Base-by-base conservation (phyloP, 2,113 vertebrate species). In the Felis chaus region DNA sequence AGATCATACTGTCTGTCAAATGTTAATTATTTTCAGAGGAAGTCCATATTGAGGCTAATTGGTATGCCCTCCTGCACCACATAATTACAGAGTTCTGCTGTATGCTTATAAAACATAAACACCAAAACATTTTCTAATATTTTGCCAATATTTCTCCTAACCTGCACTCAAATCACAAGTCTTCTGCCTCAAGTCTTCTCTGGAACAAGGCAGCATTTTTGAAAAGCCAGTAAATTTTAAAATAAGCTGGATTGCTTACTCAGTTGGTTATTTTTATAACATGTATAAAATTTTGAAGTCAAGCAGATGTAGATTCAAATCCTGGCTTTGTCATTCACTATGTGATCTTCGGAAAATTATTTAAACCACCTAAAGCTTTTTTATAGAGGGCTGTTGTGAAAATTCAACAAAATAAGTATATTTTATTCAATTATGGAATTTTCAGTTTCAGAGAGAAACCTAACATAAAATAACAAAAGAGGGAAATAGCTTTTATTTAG, bases 1-100 rank as follows among this genome's bases (percentile, higher is more conserved):
- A 93, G 91, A 95, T 93, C 66, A 93, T 55, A 91, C 87, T 78
- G 36, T 88, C 85, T 89, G 89, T 93, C 82, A 92, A 91, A 81
- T 83, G 95, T 71, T 95, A 82, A 95, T 93, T 96, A 95, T 94
- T 97, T 96, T 89, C 89, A 89, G 14, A 97, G 78, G 90, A 88
- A 63, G 45, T 93, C 66, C 48, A 83, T 74, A 89, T n/a, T 68
- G 53, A 95, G 12, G 94, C 45, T 94, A 89, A 89, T 61, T 96
- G 91, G 91, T 57, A 84, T 86, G 95, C 45, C 85, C 45, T 91
- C 69, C 93, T 89, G 16, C 4, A 73, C 31, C 27, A 41, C 48
- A 74, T 84, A 83, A 96, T 86, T 86, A 94, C 29, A 25, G 69
- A 92, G 78, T 87, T 82, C 68, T 86, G n/a, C 53, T 65, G 4